Evolutionary conservation across 2,888 invertebrate species (phyloP).

Genomic region (Nomada lathburiana): DNA sequence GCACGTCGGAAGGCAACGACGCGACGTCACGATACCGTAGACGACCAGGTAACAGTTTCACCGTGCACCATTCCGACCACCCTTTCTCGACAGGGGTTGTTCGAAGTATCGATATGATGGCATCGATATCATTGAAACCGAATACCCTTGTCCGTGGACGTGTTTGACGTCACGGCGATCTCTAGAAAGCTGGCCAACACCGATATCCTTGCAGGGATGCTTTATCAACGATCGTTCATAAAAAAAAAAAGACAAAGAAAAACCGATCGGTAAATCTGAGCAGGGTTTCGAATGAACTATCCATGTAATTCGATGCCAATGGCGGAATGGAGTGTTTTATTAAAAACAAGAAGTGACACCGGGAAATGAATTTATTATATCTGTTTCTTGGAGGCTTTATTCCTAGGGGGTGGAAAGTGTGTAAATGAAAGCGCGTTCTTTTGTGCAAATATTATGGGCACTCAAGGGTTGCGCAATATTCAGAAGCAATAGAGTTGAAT

Average conservation of each 20-base stretch:
- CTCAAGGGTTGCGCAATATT: too few species aligned
- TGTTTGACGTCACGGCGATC: conserved; percentile 54
- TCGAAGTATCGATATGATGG: conserved; percentile 64
- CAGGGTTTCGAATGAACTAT: conserved; percentile 38
- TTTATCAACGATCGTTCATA: conserved; percentile 59
- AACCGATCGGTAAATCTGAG: conserved; percentile 4
- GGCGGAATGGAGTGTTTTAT: conserved; percentile 15
- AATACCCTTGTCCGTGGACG: conserved; percentile 70
- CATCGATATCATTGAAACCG: conserved; percentile 75
- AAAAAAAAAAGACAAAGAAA: conserved; percentile 7
- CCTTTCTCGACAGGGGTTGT: conserved; percentile 46
- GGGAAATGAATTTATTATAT: background rate
- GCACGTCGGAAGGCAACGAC: background rate
- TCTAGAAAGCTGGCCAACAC: conserved; percentile 63
- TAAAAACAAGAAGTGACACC: background rate
- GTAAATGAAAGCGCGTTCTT: too few species aligned
- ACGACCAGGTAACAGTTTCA: conserved; percentile 16
- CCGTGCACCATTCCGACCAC: background rate
- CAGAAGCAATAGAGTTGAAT: too few species aligned
- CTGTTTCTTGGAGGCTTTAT: background rate
- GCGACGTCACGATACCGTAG: background rate
- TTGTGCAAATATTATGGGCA: too few species aligned
- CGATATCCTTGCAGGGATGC: conserved; percentile 65
- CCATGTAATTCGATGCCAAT: conserved; percentile 51
- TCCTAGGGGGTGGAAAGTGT: too few species aligned